These are phyloP conservation scores for Brachyrhaphis roseni DNA, from an alignment of 2,797 vertebrate species.

Conservation along the genomic window DNA sequence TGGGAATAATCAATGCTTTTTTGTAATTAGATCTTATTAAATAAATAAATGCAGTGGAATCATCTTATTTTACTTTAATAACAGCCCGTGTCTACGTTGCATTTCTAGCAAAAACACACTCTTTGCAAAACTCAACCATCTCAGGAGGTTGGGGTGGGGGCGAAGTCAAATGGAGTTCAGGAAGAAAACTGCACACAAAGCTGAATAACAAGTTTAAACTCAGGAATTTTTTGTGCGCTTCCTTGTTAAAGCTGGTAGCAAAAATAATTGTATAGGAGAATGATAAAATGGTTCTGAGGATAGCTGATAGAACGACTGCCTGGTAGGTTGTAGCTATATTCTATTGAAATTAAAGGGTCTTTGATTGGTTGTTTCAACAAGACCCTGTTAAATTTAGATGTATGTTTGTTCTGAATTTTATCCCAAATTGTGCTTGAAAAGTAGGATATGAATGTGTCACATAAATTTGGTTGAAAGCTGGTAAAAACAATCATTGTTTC, in stretches of 20 bases:
- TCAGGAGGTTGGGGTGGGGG: not conserved
- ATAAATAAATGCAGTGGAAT: not conserved
- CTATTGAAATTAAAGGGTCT: not conserved
- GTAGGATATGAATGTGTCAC: not conserved
- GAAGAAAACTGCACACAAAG: not conserved
- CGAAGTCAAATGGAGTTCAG: not conserved
- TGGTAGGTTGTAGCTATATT: not conserved
- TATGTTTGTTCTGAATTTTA: slow-evolving; percentile 2
- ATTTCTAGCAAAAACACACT: not conserved
- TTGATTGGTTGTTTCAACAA: not conserved
- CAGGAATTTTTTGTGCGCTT: not conserved
- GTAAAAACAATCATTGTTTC: slow-evolving; percentile 9
- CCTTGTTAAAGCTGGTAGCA: not conserved
- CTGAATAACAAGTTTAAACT: not conserved
- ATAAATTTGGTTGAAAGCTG: slow-evolving; percentile 4
- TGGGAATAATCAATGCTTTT: not conserved
- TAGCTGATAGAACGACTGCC: not conserved
- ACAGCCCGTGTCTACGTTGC: not conserved
- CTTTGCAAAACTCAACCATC: not conserved
- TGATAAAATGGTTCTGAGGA: not conserved
- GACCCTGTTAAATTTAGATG: slow-evolving; percentile 10
- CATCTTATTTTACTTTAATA: not conserved
- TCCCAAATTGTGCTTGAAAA: slow-evolving; percentile 4
- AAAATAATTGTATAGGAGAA: not conserved
- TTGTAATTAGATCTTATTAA: not conserved